Percentiles rank a stretch among this genome's conserved stretches.
These are phyloP conservation scores for Epizoanthus stellaris DNA, from an alignment of 92 coral and sea anemone genomes.

Conservation along the genomic window DNA sequence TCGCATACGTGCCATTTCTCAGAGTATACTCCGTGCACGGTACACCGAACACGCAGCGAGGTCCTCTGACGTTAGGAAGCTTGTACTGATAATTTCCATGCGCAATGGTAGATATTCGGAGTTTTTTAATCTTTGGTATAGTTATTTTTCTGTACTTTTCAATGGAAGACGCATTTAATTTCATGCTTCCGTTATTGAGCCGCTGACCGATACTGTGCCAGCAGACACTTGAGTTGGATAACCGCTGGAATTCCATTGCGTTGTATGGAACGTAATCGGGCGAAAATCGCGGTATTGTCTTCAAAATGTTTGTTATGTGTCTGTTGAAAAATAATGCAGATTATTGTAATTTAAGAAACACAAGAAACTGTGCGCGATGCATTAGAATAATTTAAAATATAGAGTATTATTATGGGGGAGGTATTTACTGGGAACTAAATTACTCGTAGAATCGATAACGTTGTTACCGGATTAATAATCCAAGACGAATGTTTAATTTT, in stretches of 20 bases:
- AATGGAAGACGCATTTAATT: neutral
- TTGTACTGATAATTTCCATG: constrained; percentile 68
- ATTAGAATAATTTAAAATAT: too few relatives aligned
- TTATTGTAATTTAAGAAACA: neutral
- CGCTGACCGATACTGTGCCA: constrained; percentile 26
- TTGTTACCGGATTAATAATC: too few relatives aligned
- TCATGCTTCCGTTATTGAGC: constrained; percentile 13
- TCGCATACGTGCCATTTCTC: constrained; percentile 40
- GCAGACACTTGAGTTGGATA: constrained; percentile 3
- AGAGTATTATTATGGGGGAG: too few relatives aligned
- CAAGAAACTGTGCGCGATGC: too few relatives aligned
- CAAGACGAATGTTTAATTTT: too few relatives aligned
- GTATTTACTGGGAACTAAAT: too few relatives aligned
- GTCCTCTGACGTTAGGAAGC: constrained; percentile 28
- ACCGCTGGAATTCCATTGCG: neutral
- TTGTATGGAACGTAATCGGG: constrained; percentile 11
- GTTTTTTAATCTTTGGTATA: constrained; percentile 14
- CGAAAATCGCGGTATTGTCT: neutral
- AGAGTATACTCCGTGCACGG: constrained; percentile 51
- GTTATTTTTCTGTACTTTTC: constrained; percentile 24
- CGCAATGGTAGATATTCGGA: constrained; percentile 66
- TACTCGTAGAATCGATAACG: too few relatives aligned
- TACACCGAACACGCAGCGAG: constrained; percentile 63
- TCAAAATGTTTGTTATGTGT: constrained; percentile 1
- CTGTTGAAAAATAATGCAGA: neutral